phyloP scores from a whole-genome alignment of 2,888 invertebrate species.

The Schrankia costaestrigalis region DNA sequence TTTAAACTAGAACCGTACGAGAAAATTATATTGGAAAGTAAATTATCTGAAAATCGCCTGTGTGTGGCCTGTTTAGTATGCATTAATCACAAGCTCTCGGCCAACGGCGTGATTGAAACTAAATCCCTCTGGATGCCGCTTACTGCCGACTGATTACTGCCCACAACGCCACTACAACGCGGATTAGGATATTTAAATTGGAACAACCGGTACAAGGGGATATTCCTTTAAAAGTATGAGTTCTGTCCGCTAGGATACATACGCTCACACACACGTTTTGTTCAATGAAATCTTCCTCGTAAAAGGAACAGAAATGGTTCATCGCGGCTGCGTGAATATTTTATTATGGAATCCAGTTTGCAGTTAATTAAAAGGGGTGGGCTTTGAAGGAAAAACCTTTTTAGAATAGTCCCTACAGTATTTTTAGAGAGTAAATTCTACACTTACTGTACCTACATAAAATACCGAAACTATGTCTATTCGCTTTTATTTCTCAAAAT shows the following conservation, averaged over 20 bases:
- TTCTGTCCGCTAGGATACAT: not conserved
- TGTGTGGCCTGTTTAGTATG: conserved; percentile 72
- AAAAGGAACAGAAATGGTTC: conserved; percentile 14
- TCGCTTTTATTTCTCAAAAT: too few species aligned
- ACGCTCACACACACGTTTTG: conserved; percentile 8
- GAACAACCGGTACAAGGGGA: conserved; percentile 35
- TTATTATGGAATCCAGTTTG: conserved; percentile 18
- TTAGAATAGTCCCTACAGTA: not conserved
- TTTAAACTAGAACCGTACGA: conserved; percentile 19
- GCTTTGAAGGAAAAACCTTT: conserved; percentile 3
- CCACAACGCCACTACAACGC: conserved; percentile 45
- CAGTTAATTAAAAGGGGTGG: conserved; percentile 21
- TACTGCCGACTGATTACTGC: conserved; percentile 65
- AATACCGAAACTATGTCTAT: too few species aligned
- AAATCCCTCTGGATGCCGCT: conserved; percentile 65
- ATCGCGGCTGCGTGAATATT: conserved; percentile 21
- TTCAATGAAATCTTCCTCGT: conserved; percentile 18
- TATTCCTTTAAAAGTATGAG: conserved; percentile 24
- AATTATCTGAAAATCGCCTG: conserved; percentile 44
- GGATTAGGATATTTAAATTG: conserved; percentile 70
- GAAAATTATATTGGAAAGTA: conserved; percentile 37
- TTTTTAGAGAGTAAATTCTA: too few species aligned
- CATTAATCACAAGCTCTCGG: conserved; percentile 70
- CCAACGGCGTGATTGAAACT: conserved; percentile 73
- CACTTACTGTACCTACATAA: too few species aligned